Evolutionary conservation across 2,888 invertebrate species (phyloP), one percentile per base, ranked within the genome.

Genomic region (Tetanocera ferruginea): DNA sequence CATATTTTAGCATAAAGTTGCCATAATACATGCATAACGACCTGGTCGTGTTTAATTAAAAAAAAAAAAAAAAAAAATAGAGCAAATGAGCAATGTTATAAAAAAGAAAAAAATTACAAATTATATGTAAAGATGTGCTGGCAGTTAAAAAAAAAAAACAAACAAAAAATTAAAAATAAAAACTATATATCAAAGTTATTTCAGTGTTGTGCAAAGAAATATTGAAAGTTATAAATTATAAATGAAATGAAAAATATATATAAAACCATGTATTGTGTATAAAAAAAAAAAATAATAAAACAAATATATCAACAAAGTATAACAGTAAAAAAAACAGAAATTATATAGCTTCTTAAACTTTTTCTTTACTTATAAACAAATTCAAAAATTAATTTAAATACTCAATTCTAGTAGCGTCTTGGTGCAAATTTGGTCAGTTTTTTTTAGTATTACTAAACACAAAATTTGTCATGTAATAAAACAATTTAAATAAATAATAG

Each of bases 171-270:
- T 55, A 34, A 17, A 37, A 43, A 60, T 37, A n/a, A n/a, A 14
- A 66, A 67, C 43, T 75, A 73, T 73, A 75, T 66, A 75, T 66
- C 75, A 67, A 52, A 75, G 75, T 75, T 75, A 75, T 75, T 75
- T 67, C 52, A 66, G 75, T 75, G 75, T 75, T 75, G 75, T 75
- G 75, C 66, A 75, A 75, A 75, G 75, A 55, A 75, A 67, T 75
- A 66, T 75, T 75, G 67, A 67, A 66, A 75, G 75, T 75, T 75
- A 75, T 75, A 67, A 75, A 67, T 74, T 19, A 60, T 62, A 19
- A 43, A 69, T 31, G 28, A 57, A 19, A 76, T 5, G 43, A 43
- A 43, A 74, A 19, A 57, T 72, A 71, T 72, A 72, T n/a, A 34
- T 43, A 60, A 52, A 55, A 55, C 66, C 25, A 60, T 25, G 25